Base-by-base conservation (phyloP, 2,888 invertebrate species). In the Lypha dubia region DNA sequence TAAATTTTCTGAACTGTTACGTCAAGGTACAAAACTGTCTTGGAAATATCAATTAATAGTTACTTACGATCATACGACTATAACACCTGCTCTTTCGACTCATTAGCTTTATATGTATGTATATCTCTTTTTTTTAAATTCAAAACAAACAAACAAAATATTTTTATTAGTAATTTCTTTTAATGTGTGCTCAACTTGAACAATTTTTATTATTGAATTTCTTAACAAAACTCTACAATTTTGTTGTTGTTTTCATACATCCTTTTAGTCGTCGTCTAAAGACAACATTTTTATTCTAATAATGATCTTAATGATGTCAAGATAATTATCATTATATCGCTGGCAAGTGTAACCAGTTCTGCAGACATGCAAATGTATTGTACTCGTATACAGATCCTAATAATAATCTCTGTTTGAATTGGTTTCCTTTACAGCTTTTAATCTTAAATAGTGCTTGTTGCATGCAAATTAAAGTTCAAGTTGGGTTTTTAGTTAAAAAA, bases 271-370 rank as follows among this genome's bases (percentile, higher is more conserved):
- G 68, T 9, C 13, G 17, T n/a, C 20, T 20, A 38, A 68, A 53
- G 22, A 53, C 44, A 62, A 53, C 62, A 63, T 79, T 65, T 79
- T 65, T 65, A 73, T 79, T 56, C 65, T 65, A 56, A 73, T 73
- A 73, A 79, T 79, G 49, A 24, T 56, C 24, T 49, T 65, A 73
- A 79, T 41, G 58, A 65, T 73, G 73, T 79, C 79, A 58, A 73
- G 65, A 49, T 65, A 79, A 65, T 63, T 65, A 79, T 73, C 49
- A 38, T 58, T 65, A 56, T 41, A 20, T 13, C 38, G 22, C 24
- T 63, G 71, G 46, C 35, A 73, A 49, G 9, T 58, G 49, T 28
- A 71, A 65, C 63, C 51, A 62, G 77, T 77, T 70, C 4, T n/a
- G n/a, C 17, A 63, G 22, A 60, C 24, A 17, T 56, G n/a, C n/a